These are phyloP conservation scores for Elmis aenea DNA, from an alignment of 2,888 invertebrate genomes.

Conservation along the genomic window DNA sequence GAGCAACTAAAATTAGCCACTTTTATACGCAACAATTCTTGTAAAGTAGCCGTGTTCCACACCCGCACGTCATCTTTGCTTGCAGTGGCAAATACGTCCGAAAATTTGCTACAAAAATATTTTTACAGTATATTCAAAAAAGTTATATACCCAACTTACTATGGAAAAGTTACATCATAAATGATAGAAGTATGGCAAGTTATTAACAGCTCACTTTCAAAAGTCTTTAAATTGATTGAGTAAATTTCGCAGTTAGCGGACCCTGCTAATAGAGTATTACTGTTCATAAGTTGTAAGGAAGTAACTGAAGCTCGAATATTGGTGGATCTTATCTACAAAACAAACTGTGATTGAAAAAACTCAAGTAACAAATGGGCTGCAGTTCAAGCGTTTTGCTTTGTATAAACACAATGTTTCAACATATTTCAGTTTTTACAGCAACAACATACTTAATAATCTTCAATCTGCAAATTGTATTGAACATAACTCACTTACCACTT, in stretches of 20 bases:
- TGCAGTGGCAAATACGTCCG: constrained; percentile 82
- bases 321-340: constrained; percentile 47
- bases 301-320: constrained; percentile 67
- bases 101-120: constrained; percentile 61
- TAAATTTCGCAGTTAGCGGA: constrained; percentile 79
- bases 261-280: constrained; percentile 65
- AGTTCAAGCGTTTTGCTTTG: too few relatives aligned
- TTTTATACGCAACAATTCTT: constrained; percentile 76
- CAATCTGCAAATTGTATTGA: too few relatives aligned
- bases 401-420: too few relatives aligned
- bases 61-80: constrained; percentile 80
- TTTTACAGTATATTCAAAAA: constrained; percentile 1
- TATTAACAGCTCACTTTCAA: constrained; percentile 63
- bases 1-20: constrained; percentile 87
- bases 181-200: constrained; percentile 81
- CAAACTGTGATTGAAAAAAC: neutral
- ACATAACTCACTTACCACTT: constrained; percentile 39
- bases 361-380: neutral
- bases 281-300: constrained; percentile 61
- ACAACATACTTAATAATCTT: too few relatives aligned
- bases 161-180: constrained; percentile 78
- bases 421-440: too few relatives aligned
- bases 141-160: constrained; percentile 50
- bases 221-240: constrained; percentile 62
- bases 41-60: constrained; percentile 72